Conservation (phyloP, 2,888 invertebrate genomes). For the Nomada flava region DNA sequence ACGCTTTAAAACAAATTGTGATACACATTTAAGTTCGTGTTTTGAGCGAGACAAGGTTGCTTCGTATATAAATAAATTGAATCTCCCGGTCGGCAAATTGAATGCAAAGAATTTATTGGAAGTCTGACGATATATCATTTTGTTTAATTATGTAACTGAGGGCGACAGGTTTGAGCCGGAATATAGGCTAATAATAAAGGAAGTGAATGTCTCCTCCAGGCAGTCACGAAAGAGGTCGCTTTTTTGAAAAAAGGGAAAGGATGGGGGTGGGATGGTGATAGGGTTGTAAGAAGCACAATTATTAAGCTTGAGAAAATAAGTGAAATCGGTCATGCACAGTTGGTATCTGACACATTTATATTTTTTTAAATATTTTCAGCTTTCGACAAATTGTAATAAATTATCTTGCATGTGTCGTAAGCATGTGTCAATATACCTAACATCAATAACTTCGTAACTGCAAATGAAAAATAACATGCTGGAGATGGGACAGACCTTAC, state of each 20-base stretch:
- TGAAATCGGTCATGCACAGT: constrained; percentile 47
- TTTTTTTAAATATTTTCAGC: neutral
- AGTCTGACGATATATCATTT: constrained; percentile 14
- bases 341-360: constrained; percentile 43
- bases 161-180: constrained; percentile 80
- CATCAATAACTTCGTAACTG: constrained; percentile 42
- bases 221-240: constrained; percentile 83
- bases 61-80: neutral
- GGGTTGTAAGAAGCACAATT: constrained; percentile 64
- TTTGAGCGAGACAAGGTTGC: neutral
- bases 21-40: neutral
- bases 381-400: too few species aligned
- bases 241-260: constrained; percentile 54
- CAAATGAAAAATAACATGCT: constrained; percentile 74
- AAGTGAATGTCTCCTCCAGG: constrained; percentile 82
- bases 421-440: constrained; percentile 33
- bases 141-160: constrained; percentile 33
- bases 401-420: neutral
- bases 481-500: constrained; percentile 70
- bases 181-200: constrained; percentile 75
- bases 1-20: neutral
- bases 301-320: constrained; percentile 53
- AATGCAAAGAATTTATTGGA: neutral
- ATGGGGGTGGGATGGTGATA: constrained; percentile 53
- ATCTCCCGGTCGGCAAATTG: too few species aligned